Conservation (phyloP, 2,888 invertebrate genomes). For the Brachyopa scutellaris region DNA sequence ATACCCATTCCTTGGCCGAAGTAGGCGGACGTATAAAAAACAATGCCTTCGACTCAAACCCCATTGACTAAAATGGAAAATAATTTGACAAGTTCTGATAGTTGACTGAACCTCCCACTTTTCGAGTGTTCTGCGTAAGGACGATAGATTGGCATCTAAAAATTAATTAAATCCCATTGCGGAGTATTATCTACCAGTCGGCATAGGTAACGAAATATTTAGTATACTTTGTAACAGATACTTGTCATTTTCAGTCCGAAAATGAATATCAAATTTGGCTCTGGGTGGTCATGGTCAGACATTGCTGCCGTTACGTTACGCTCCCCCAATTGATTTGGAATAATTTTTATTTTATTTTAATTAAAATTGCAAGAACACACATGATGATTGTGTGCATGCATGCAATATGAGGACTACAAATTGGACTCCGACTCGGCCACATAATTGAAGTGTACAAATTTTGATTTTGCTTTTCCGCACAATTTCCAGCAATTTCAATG, state of each 20-base stretch:
- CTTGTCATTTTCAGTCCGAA: background rate
- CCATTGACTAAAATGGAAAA: background rate
- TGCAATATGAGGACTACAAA: background rate
- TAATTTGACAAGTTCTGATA: background rate
- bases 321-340: background rate
- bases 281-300: background rate
- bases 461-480: constrained; percentile 28
- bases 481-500: constrained; percentile 1
- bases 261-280: constrained; percentile 5
- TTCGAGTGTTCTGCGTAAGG: no score
- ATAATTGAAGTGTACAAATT: constrained; percentile 39
- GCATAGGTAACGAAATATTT: constrained; percentile 9
- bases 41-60: background rate
- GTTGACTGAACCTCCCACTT: background rate
- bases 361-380: constrained; percentile 23
- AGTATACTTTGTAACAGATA: constrained; percentile 27
- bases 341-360: constrained; percentile 26
- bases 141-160: background rate
- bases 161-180: constrained; percentile 31
- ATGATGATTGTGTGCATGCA: background rate
- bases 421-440: background rate
- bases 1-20: background rate
- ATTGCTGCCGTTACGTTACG: no score
- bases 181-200: background rate
- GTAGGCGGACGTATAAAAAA: background rate